phyloP scores from a whole-genome alignment of 2,797 vertebrate genomes.

The Gambelia wislizenii region DNA sequence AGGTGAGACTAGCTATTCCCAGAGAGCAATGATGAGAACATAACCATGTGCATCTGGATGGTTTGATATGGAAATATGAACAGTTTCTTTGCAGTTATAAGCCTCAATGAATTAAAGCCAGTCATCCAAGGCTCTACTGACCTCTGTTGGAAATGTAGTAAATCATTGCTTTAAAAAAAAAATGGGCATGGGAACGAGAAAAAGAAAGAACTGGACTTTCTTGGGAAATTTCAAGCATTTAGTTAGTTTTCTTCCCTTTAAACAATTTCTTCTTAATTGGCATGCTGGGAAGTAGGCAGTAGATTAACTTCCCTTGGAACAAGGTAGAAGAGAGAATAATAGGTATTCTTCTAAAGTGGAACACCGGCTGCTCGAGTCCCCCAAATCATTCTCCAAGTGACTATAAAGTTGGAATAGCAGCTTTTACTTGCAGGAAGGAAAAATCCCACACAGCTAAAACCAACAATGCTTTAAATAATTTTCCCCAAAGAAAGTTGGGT shows the following conservation, averaged over 20 bases:
- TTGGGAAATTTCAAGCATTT: neutral
- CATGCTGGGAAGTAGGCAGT: constrained; percentile 7
- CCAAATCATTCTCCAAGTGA: neutral
- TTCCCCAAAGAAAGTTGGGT: neutral
- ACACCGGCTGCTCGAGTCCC: neutral
- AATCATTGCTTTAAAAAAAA: neutral
- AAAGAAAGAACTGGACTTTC: neutral
- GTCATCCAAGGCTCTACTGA: neutral
- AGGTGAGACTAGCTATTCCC: neutral
- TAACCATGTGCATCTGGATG: neutral
- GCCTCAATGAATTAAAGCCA: neutral
- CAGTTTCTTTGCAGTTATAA: neutral
- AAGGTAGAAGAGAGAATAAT: neutral
- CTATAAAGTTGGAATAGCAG: neutral
- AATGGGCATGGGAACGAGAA: neutral
- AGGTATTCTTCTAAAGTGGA: constrained; percentile 8
- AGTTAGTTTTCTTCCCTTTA: neutral
- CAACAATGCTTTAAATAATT: neutral
- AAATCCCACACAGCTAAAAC: neutral
- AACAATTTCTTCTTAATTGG: constrained; percentile 17
- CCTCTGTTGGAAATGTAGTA: constrained; percentile 23
- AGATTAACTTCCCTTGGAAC: constrained; percentile 29
- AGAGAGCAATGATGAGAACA: neutral
- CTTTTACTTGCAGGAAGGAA: neutral
- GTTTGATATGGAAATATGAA: neutral